A percentile compares a stretch with the other conserved stretches of the same genome.
Conservation (phyloP, 1,140 invertebrate genomes). For the Coptotermes formosanus region DNA sequence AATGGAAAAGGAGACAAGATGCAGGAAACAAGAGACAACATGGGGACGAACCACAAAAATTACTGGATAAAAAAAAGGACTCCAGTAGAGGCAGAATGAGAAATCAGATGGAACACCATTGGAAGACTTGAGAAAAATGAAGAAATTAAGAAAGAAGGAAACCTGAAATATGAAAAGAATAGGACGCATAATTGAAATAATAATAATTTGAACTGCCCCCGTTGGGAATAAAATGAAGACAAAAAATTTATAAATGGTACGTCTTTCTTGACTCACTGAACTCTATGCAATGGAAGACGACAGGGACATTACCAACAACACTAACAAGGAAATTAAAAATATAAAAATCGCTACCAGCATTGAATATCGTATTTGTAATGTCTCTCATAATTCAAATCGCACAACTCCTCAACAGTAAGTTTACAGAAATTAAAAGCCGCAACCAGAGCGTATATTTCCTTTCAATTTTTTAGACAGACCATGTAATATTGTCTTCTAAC, state of each 20-base stretch:
- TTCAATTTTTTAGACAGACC: too few relatives aligned
- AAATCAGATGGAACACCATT: constrained; percentile 16
- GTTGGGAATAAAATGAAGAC: constrained; percentile 16
- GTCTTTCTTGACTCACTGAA: neutral
- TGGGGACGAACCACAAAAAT: neutral
- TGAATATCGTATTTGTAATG: too few relatives aligned
- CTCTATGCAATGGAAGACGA: neutral
- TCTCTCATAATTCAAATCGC: too few relatives aligned
- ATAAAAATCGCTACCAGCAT: too few relatives aligned
- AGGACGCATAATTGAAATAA: neutral
- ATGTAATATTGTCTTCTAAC: too few relatives aligned
- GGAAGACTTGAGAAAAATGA: neutral
- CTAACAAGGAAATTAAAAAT: too few relatives aligned
- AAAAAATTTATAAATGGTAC: neutral
- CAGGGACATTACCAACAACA: neutral
- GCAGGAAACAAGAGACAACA: constrained; percentile 1
- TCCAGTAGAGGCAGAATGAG: neutral
- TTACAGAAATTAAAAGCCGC: too few relatives aligned
- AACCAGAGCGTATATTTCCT: too few relatives aligned
- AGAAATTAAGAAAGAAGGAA: constrained; percentile 1
- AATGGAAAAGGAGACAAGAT: neutral
- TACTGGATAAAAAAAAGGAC: neutral
- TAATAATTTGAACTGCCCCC: constrained; percentile 10
- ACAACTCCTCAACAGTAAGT: too few relatives aligned
- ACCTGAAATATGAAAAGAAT: constrained; percentile 17